phyloP scores from a whole-genome alignment of 2,113 vertebrate genomes.

The Rhea pennata region DNA sequence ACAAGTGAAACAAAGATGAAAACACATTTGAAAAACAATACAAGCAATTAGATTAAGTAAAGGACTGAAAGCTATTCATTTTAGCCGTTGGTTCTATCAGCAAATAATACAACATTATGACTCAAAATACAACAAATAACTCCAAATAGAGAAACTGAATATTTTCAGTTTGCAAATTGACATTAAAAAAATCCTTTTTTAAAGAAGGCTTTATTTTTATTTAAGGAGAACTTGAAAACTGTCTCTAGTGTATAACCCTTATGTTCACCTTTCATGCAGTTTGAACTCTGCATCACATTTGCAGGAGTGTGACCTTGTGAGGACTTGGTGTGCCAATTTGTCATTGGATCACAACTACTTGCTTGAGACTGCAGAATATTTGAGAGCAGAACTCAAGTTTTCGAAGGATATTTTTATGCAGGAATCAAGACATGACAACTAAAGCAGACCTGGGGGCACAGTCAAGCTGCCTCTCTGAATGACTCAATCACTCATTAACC shows the following conservation, averaged over 20 bases:
- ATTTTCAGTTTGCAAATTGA: neutral
- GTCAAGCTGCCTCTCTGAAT: neutral
- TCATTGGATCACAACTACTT: neutral
- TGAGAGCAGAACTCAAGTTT: neutral
- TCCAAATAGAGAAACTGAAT: neutral
- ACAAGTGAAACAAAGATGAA: neutral
- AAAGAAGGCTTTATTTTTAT: neutral
- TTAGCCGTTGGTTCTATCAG: neutral
- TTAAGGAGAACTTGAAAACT: neutral
- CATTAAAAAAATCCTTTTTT: neutral
- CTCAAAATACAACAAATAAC: neutral
- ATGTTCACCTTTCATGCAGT: neutral
- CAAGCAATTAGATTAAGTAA: neutral
- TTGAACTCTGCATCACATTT: neutral
- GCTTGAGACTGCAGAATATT: neutral
- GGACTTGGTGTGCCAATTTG: neutral
- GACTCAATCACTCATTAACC: fast-evolving
- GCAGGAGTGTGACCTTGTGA: neutral
- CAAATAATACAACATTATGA: neutral
- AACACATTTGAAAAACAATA: neutral
- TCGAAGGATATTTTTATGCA: neutral
- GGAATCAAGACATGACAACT: neutral
- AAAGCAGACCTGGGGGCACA: neutral
- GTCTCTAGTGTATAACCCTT: neutral
- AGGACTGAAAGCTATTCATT: fast-evolving